These are phyloP conservation scores for Cheilosia soror DNA, from an alignment of 2,888 invertebrate species.

Conservation along the genomic window DNA sequence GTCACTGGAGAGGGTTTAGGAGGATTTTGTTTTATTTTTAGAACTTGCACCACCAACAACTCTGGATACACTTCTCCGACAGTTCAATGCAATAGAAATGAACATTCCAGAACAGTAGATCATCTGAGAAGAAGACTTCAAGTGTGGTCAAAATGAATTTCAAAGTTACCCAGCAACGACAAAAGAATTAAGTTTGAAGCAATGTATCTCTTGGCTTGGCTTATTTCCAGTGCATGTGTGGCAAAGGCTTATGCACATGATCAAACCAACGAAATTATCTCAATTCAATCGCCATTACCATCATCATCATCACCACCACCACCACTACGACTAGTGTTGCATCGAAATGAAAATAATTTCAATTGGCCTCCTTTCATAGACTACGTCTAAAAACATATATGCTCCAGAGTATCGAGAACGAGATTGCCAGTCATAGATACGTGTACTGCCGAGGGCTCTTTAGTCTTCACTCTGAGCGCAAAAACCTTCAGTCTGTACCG, in stretches of 20 bases:
- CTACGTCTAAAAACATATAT: slow-evolving; percentile 1
- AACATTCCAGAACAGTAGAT: no score
- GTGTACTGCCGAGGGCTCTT: slow-evolving; percentile 25
- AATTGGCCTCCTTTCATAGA: slow-evolving; percentile 41
- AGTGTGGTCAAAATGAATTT: no score
- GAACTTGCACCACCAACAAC: no score
- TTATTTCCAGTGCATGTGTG: slow-evolving; percentile 18
- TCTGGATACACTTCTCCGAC: no score
- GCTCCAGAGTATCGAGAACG: neutral
- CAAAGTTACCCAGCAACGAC: no score
- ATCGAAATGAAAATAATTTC: slow-evolving; percentile 53
- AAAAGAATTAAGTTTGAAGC: no score
- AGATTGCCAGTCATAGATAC: neutral
- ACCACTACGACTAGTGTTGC: slow-evolving; percentile 2
- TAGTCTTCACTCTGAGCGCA: slow-evolving; percentile 10
- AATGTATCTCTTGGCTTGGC: neutral
- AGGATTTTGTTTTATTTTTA: no score
- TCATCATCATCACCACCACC: slow-evolving; percentile 6
- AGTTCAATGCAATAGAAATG: no score
- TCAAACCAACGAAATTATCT: slow-evolving; percentile 27
- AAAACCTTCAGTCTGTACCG: slow-evolving; percentile 13
- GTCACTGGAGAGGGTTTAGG: no score
- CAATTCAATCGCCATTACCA: slow-evolving; percentile 10
- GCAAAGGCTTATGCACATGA: neutral
- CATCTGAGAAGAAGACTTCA: no score